Evolutionary conservation across 2,888 invertebrate genomes (phyloP), one percentile per base, ranked within the genome.

Genomic region (Petrophora chlorosata): DNA sequence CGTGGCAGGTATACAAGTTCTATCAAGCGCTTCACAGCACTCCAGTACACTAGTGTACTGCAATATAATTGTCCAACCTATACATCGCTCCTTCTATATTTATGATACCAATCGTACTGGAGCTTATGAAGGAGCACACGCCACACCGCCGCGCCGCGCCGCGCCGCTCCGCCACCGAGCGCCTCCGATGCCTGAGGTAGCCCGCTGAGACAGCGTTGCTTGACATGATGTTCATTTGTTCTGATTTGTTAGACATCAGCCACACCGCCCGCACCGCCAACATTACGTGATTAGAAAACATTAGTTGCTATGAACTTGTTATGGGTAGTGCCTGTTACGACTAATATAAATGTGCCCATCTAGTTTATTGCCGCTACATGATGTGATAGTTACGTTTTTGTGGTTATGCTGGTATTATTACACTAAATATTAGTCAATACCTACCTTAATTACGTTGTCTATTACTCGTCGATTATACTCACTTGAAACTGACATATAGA

Each of bases 211-310:
- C 78, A 65, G 67, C 68, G 70, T 69, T 70, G 74, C 70, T 73
- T 73, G 73, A 82, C 80, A 79, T 72, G 71, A 67, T 76, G 79
- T 75, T 80, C 78, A 81, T 82, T 82, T 83, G 82, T 82, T 77
- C 74, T 78, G 79, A 83, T 82, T 83, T 83, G 79, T 81, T 77
- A 72, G 72, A 78, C 73, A 74, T 67, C 65, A n/a, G n/a, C n/a
- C n/a, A n/a, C 61, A 62, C 65, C 67, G 61, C 65, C 62, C 61
- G 62, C 59, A 53, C 65, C 56, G 55, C 56, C 57, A 66, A 71
- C 70, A 73, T 77, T 74, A 76, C 75, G 68, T 77, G 74, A 76
- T 74, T 76, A 71, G 72, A 68, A 74, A 74, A 71, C 73, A 70
- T 71, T 70, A 61, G 66, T 67, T 56, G 41, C 30, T 46, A 53